These are phyloP conservation scores for Danio albolineatus DNA, from an alignment of 2,797 vertebrate species.

Conservation along the genomic window DNA sequence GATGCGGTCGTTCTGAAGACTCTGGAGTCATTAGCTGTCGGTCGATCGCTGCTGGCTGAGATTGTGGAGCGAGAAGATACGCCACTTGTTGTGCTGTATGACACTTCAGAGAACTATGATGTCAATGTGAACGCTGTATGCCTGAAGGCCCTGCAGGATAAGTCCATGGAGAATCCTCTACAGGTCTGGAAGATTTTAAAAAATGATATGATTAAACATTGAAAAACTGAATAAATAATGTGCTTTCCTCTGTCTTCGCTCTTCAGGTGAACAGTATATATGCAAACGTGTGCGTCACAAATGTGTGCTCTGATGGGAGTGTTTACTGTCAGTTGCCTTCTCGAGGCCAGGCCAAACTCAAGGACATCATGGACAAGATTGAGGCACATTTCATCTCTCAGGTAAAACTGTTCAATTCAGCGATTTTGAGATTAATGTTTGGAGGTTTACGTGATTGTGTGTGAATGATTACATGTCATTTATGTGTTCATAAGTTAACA, in stretches of 20 bases:
- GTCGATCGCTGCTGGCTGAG: conserved; percentile 91
- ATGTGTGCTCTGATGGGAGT: conserved; percentile 87
- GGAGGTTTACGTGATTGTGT: not conserved
- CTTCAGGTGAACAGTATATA: conserved; percentile 83
- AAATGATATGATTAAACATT: not conserved
- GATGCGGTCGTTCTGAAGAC: conserved; percentile 80
- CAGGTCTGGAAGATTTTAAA: conserved; percentile 67
- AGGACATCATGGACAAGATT: conserved; percentile 80
- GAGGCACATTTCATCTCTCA: conserved; percentile 85
- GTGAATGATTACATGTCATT: not conserved
- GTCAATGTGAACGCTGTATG: conserved; percentile 90
- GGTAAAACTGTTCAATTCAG: conserved; percentile 68
- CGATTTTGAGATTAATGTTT: not conserved
- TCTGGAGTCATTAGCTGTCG: conserved; percentile 83
- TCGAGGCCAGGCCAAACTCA: conserved; percentile 84
- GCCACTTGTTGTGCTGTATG: conserved; percentile 87
- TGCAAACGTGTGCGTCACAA: conserved; percentile 85
- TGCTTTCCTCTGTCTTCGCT: not conserved
- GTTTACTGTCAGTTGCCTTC: conserved; percentile 91
- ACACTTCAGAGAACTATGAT: conserved; percentile 92
- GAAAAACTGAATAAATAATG: not conserved
- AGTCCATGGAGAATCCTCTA: conserved; percentile 84
- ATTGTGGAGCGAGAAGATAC: conserved; percentile 78
- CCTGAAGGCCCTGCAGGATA: conserved; percentile 85
- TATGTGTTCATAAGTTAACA: conserved; percentile 71